These are phyloP conservation scores for Gasterosteus aculeatus DNA, from an alignment of 2,113 vertebrate genomes.

Conservation along the genomic window DNA sequence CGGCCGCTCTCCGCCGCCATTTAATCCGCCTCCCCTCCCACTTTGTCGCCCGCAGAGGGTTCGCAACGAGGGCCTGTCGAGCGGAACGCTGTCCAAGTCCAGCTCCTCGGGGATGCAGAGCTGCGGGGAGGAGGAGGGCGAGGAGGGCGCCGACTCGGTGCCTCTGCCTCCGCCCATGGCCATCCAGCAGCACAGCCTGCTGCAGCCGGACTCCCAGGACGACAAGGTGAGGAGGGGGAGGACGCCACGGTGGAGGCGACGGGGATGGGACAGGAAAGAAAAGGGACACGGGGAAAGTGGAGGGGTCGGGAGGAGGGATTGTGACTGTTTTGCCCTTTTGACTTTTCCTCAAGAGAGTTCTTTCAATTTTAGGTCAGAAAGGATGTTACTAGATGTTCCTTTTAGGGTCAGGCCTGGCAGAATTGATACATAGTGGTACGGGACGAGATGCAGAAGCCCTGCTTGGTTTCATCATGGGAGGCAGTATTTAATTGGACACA, in stretches of 20 bases:
- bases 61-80: constrained; percentile 95
- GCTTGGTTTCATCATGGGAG: neutral
- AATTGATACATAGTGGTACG: neutral
- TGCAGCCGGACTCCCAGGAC: constrained; percentile 95
- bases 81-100: constrained; percentile 96
- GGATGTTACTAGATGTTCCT: neutral
- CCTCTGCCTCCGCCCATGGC: constrained; percentile 98
- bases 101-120: constrained; percentile 99
- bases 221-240: constrained; percentile 89
- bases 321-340: neutral
- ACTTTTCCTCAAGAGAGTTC: neutral
- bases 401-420: neutral
- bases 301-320: neutral
- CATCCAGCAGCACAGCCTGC: constrained; percentile 98
- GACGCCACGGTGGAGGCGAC: neutral
- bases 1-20: no score
- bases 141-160: constrained; percentile 93
- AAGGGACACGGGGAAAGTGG: neutral
- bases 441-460: neutral
- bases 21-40: no score
- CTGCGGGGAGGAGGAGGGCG: constrained; percentile 97
- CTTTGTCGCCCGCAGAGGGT: constrained; percentile 83
- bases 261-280: neutral
- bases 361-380: neutral
- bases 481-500: neutral